Percentiles rank a stretch among this genome's conserved stretches.
Conservation (phyloP, 2,113 vertebrate species). For the Hippopotamus amphibius region DNA sequence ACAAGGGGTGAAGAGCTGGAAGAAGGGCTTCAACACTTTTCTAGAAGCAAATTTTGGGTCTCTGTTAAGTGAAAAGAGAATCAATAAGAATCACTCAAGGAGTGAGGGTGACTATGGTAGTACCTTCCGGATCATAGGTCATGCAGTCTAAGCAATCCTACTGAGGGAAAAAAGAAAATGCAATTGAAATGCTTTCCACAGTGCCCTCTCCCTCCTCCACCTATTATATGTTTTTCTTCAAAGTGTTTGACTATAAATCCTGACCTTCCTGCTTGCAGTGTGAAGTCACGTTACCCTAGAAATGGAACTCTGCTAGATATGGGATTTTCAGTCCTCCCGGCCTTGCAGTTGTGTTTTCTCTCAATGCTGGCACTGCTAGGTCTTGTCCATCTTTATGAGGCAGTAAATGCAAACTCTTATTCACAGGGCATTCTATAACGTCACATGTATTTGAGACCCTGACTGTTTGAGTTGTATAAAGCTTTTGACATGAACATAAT, state of each 20-base stretch:
- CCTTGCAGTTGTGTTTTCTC: neutral
- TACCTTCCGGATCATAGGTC: neutral
- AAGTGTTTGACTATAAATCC: neutral
- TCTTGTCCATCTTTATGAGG: neutral
- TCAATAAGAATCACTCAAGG: neutral
- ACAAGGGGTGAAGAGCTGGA: neutral
- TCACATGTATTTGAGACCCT: conserved; percentile 30
- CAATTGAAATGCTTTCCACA: neutral
- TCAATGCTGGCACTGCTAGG: neutral
- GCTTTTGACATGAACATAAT: conserved; percentile 51
- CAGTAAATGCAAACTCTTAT: conserved; percentile 29
- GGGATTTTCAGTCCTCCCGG: neutral
- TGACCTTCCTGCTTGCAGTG: neutral
- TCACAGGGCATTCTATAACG: neutral
- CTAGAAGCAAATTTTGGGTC: neutral
- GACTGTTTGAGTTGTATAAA: conserved; percentile 38
- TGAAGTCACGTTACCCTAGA: conserved; percentile 10
- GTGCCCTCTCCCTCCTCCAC: neutral
- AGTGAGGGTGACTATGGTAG: neutral
- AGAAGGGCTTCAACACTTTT: neutral
- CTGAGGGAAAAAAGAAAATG: neutral
- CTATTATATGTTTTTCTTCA: neutral
- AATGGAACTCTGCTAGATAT: neutral
- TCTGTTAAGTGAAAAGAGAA: neutral
- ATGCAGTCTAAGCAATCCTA: neutral